phyloP scores from a whole-genome alignment of 2,113 vertebrate genomes.

The Lepisosteus oculatus region DNA sequence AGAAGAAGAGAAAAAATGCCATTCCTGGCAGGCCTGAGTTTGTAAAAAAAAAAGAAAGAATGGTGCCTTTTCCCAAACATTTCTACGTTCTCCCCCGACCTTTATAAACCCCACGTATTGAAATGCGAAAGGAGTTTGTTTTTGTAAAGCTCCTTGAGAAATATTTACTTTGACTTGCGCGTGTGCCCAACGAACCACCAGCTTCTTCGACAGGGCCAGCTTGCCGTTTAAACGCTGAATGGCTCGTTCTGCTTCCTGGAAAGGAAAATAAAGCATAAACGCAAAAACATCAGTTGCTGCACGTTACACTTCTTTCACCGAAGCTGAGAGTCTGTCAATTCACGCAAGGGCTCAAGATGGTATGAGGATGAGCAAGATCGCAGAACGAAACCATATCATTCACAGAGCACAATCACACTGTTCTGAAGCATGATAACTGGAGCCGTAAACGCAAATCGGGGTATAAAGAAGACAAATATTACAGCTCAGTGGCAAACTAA shows the following conservation, averaged over 20 bases:
- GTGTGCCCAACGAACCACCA: slow-evolving; percentile 95
- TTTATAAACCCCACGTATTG: neutral
- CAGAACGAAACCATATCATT: too few relatives aligned
- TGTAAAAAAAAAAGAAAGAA: neutral
- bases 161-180: slow-evolving; percentile 91
- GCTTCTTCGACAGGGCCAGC: slow-evolving; percentile 92
- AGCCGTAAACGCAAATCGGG: too few relatives aligned
- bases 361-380: neutral
- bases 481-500: too few relatives aligned
- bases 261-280: slow-evolving; percentile 33
- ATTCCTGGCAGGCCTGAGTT: neutral
- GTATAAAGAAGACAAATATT: too few relatives aligned
- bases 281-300: neutral
- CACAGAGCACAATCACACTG: too few relatives aligned
- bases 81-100: neutral
- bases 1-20: neutral
- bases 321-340: neutral
- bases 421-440: too few relatives aligned
- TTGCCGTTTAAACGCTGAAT: slow-evolving; percentile 97
- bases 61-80: neutral
- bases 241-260: slow-evolving; percentile 90
- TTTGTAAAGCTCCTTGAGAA: slow-evolving; percentile 6
- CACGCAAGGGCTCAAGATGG: neutral
- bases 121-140: neutral
- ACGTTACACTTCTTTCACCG: neutral